Percentiles rank a stretch among this genome's conserved stretches.
Evolutionary conservation across 2,113 vertebrate species (phyloP).

Genomic region (Micronycteris hirsuta): DNA sequence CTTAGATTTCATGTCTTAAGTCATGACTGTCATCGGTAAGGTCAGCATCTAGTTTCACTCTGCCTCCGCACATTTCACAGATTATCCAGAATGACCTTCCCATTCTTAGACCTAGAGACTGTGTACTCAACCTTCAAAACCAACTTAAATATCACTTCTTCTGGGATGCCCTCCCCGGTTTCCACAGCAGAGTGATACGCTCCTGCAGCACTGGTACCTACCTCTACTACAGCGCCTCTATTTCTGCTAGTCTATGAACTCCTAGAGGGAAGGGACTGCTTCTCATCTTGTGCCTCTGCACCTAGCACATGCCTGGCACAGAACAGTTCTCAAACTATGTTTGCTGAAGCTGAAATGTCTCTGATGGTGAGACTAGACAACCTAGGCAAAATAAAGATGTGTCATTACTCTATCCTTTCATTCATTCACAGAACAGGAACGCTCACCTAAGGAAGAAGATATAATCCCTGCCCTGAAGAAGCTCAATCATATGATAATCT

Average conservation of each 20-base stretch:
- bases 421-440: background rate
- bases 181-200: background rate
- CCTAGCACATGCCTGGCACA: background rate
- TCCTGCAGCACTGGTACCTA: background rate
- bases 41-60: background rate
- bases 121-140: background rate
- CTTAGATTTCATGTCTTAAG: background rate
- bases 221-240: background rate
- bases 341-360: conserved; percentile 14
- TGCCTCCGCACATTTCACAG: background rate
- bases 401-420: background rate
- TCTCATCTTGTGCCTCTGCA: background rate
- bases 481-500: background rate
- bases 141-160: background rate
- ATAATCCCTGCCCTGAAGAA: background rate
- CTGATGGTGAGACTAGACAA: background rate
- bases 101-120: background rate
- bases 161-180: background rate
- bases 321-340: background rate
- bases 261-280: background rate
- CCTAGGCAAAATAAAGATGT: background rate
- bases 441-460: background rate
- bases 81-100: background rate
- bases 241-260: background rate
- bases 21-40: background rate